Conservation (phyloP, 2,888 invertebrate species). For the Mycalesis mineus region DNA sequence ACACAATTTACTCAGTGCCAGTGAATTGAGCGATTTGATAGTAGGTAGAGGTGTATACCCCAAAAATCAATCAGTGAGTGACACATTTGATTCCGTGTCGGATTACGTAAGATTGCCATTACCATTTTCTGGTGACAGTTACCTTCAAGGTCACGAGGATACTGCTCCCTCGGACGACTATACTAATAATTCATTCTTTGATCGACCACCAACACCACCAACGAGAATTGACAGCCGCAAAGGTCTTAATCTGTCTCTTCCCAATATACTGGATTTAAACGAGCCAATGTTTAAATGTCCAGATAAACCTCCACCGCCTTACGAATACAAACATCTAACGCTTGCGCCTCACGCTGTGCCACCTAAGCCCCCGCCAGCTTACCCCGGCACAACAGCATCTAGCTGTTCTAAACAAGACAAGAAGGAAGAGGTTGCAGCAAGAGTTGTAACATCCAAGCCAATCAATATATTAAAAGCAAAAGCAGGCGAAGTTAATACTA, state of each 20-base stretch:
- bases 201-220: slow-evolving; percentile 83
- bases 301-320: slow-evolving; percentile 83
- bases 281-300: slow-evolving; percentile 45
- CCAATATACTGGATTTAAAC: slow-evolving; percentile 67
- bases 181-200: slow-evolving; percentile 69
- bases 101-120: slow-evolving; percentile 90
- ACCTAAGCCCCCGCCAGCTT: slow-evolving; percentile 82
- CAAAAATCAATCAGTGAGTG: slow-evolving; percentile 85
- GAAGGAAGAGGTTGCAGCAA: slow-evolving; percentile 84
- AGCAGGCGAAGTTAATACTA: slow-evolving; percentile 82
- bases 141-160: slow-evolving; percentile 78
- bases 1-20: slow-evolving; percentile 87
- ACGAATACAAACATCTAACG: slow-evolving; percentile 81
- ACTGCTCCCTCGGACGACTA: slow-evolving; percentile 79
- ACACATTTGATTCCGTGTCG: slow-evolving; percentile 91
- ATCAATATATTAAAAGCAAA: slow-evolving; percentile 87
- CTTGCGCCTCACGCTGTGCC: slow-evolving; percentile 55
- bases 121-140: slow-evolving; percentile 77
- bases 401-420: slow-evolving; percentile 47
- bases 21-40: slow-evolving; percentile 89
- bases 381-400: slow-evolving; percentile 67
- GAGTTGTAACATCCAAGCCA: slow-evolving; percentile 87
- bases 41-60: slow-evolving; percentile 88
- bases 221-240: slow-evolving; percentile 82
- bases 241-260: slow-evolving; percentile 62